These are phyloP conservation scores for Julus scandinavius DNA, from an alignment of 2,888 invertebrate genomes.

Conservation along the genomic window DNA sequence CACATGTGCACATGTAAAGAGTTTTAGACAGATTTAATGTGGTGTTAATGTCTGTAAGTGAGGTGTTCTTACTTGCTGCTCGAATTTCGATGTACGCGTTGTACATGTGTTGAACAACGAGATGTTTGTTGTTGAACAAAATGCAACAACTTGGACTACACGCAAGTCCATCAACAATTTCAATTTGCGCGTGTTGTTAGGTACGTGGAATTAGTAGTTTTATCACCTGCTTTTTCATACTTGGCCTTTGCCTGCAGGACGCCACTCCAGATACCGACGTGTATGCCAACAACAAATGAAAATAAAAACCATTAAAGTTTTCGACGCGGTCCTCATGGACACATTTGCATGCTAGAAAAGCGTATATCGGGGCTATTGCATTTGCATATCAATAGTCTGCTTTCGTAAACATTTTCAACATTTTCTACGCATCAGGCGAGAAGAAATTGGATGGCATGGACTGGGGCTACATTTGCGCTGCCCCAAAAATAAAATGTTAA, in stretches of 20 bases:
- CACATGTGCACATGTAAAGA: too few species aligned
- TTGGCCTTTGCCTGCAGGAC: constrained; percentile 17
- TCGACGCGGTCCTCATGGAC: constrained; percentile 2
- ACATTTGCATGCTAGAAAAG: constrained; percentile 43
- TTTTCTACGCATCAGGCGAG: constrained; percentile 38
- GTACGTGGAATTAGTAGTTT: background rate
- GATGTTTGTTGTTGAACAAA: too few species aligned
- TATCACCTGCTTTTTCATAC: constrained; percentile 37
- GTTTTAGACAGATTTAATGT: too few species aligned
- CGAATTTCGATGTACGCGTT: too few species aligned
- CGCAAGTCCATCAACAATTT: background rate
- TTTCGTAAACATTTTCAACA: constrained; percentile 31
- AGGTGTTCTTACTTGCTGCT: too few species aligned
- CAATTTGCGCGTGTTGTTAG: background rate
- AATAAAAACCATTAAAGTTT: constrained; percentile 38
- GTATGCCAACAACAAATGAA: constrained; percentile 14
- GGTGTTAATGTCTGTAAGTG: too few species aligned
- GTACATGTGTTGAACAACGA: too few species aligned
- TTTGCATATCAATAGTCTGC: constrained; percentile 45
- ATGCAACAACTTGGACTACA: too few species aligned
- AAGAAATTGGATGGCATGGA: constrained; percentile 38
- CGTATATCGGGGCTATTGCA: constrained; percentile 31
- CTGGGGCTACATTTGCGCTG: constrained; percentile 35
- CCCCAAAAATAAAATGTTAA: constrained; percentile 36
- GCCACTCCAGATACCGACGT: background rate